These are phyloP conservation scores for Kryptolebias marmoratus DNA, from an alignment of 2,113 vertebrate genomes.

Conservation along the genomic window DNA sequence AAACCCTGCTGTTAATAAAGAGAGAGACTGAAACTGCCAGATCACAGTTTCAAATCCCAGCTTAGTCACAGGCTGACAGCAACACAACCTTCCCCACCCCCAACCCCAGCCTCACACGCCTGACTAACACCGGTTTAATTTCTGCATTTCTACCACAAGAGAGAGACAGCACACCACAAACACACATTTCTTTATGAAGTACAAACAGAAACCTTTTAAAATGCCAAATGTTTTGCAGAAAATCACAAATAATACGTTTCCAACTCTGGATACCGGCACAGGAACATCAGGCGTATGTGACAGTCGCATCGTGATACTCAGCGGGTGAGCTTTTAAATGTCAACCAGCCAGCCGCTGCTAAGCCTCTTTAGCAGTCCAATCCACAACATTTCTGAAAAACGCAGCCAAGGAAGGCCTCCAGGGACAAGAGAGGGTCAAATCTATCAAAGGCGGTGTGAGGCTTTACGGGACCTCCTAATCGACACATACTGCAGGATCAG, in stretches of 20 bases:
- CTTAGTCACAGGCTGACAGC: conserved; percentile 74
- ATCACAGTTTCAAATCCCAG: conserved; percentile 79
- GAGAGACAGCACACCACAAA: conserved; percentile 10
- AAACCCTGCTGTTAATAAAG: conserved; percentile 32
- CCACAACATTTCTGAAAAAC: conserved; percentile 62
- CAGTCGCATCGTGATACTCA: conserved; percentile 34
- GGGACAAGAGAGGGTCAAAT: conserved; percentile 52
- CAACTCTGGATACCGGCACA: conserved; percentile 6
- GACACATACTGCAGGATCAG: conserved; percentile 51
- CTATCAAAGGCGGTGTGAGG: conserved; percentile 46
- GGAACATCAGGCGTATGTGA: conserved; percentile 22
- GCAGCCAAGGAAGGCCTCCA: conserved; percentile 57
- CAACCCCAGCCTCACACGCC: conserved; percentile 33
- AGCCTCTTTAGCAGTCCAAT: conserved; percentile 78
- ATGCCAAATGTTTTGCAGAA: background rate
- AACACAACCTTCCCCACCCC: conserved; percentile 69
- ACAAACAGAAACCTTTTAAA: background rate
- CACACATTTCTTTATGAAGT: background rate
- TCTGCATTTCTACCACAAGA: conserved; percentile 36
- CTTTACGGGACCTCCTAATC: conserved; percentile 53
- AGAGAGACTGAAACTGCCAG: conserved; percentile 64
- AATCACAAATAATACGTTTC: background rate
- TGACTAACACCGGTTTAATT: conserved; percentile 37
- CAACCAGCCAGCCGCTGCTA: conserved; percentile 65
- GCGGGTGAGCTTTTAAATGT: conserved; percentile 60